Percentiles rank a stretch among this genome's conserved stretches.
These are phyloP conservation scores for Mellilla xanthometata DNA, from an alignment of 2,888 invertebrate genomes.

Conservation along the genomic window DNA sequence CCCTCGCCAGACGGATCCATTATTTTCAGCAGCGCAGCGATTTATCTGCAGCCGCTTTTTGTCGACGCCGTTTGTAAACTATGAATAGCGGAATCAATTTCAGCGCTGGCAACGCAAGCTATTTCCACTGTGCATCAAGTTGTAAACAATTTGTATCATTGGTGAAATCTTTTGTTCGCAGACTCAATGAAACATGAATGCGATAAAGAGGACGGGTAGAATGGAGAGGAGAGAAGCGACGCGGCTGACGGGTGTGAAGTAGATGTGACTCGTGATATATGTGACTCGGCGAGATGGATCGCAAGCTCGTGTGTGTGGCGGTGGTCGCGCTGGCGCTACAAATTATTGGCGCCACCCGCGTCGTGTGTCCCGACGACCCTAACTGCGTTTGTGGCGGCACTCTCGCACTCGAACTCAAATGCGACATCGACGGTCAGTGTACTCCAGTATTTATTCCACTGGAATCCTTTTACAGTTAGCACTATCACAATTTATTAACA, in stretches of 20 bases:
- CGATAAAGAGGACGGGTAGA: slow-evolving; percentile 27
- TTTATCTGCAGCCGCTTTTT: slow-evolving; percentile 61
- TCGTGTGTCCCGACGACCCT: slow-evolving; percentile 71
- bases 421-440: slow-evolving; percentile 76
- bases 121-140: slow-evolving; percentile 36
- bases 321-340: slow-evolving; percentile 60
- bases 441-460: slow-evolving; percentile 41
- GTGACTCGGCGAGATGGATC: slow-evolving; percentile 51
- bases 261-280: slow-evolving; percentile 37
- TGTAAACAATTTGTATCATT: slow-evolving; percentile 30
- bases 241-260: slow-evolving; percentile 35
- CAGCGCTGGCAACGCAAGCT: slow-evolving; percentile 37
- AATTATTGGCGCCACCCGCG: slow-evolving; percentile 63
- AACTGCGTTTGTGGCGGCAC: slow-evolving; percentile 77
- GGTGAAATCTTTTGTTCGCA: slow-evolving; percentile 44
- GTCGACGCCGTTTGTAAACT: slow-evolving; percentile 54
- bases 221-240: slow-evolving; percentile 32
- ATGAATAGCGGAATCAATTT: slow-evolving; percentile 59
- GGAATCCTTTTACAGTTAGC: slow-evolving; percentile 38
- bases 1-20: slow-evolving; percentile 52
- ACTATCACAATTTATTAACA: neutral
- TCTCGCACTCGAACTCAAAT: slow-evolving; percentile 72
- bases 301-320: slow-evolving; percentile 56
- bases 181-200: slow-evolving; percentile 39
- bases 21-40: slow-evolving; percentile 54